Evolutionary conservation across 2,888 invertebrate genomes (phyloP), one percentile per base, ranked within the genome.

Genomic region (Diaprepes abbreviatus): DNA sequence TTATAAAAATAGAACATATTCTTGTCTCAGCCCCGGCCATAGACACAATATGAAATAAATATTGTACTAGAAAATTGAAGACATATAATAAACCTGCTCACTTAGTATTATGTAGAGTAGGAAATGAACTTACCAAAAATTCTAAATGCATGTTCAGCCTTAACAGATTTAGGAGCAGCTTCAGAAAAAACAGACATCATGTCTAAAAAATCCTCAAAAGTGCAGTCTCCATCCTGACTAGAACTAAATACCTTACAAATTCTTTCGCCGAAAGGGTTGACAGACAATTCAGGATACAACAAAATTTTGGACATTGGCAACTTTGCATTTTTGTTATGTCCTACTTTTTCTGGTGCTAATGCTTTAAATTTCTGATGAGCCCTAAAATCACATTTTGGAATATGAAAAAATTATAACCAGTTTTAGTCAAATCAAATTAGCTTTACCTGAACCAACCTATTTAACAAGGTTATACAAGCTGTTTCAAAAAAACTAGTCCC

Each of bases 111-210:
- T n/a, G n/a, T n/a, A n/a, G n/a, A n/a, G n/a, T n/a, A n/a, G n/a
- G n/a, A n/a, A n/a, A n/a, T n/a, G n/a, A n/a, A n/a, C 81, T 85
- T 87, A 96, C 96, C 96, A 87, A 95, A 97, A 85, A 97, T 96
- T 82, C 95, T 89, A 85, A 97, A 97, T 2, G 97, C 97, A 86
- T 97, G 97, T 82, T 96, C 95, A 10, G 96, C 93, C 84, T 97
- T 97, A 0, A 97, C 93, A 73, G 94, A 92, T 77, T 94, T 92
- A 0, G 97, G 96, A 6, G 97, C 95, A 79, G 90, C 90, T 78
- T 96, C 95, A 81, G 95, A 94, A 78, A 97, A 95, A 14, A 96
- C 96, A 0, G 96, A 96, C 93, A 97, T 96, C 96, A 97, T 96
- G 79, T 97, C 97, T 2, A 97, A 87, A 81, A 96, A 97, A 83